Evolutionary conservation across 2,888 invertebrate genomes (phyloP).

Genomic region (Sinopyrophorus schimmeli): DNA sequence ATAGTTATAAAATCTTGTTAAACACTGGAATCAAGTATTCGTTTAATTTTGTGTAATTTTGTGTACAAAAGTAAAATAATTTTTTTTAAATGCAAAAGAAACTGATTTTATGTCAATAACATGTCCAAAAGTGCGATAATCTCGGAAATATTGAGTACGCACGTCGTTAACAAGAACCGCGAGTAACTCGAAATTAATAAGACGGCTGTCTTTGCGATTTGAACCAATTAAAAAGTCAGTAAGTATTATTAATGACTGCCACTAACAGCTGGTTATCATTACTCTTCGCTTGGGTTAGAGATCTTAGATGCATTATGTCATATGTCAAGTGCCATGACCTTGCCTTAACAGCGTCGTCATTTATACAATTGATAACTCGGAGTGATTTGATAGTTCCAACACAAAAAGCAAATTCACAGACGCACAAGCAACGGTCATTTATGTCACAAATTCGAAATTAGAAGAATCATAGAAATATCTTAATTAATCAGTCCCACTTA

Average conservation of each 20-base stretch:
- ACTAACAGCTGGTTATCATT: constrained; percentile 26
- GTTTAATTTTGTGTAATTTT: no score
- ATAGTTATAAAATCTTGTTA: no score
- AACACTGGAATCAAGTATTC: no score
- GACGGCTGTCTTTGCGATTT: constrained; percentile 27
- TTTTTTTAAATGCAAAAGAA: no score
- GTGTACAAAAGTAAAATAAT: no score
- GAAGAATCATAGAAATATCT: no score
- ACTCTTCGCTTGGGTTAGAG: constrained; percentile 22
- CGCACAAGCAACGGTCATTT: no score
- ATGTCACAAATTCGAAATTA: no score
- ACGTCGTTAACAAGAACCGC: background rate
- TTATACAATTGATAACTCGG: constrained; percentile 10
- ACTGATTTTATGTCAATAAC: no score
- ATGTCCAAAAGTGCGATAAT: background rate
- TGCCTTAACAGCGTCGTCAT: constrained; percentile 14
- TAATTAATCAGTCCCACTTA: no score
- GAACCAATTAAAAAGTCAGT: constrained; percentile 24
- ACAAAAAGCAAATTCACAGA: no score
- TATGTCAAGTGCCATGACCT: constrained; percentile 26
- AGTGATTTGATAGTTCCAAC: no score
- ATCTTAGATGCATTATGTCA: constrained; percentile 24
- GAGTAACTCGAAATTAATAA: constrained; percentile 16
- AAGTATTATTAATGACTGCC: constrained; percentile 21
- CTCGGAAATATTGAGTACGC: background rate